Percentiles rank a stretch among this genome's conserved stretches.
These are phyloP conservation scores for Colaptes auratus DNA, from an alignment of 2,113 vertebrate species.

Conservation along the genomic window DNA sequence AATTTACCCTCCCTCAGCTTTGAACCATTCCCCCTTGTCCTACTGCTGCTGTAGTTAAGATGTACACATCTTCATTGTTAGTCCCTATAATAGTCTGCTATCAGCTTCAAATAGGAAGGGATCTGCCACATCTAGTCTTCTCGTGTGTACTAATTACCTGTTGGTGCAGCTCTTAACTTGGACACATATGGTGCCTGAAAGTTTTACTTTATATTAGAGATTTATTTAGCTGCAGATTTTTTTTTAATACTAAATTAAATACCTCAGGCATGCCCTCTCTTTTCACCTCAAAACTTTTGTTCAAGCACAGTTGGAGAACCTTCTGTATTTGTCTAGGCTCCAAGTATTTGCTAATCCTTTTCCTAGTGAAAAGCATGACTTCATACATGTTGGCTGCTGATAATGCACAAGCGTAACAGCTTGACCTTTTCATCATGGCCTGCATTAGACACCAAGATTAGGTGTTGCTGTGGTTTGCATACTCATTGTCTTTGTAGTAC, in stretches of 20 bases:
- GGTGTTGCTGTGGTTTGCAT: background rate
- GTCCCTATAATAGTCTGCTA: background rate
- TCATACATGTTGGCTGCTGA: background rate
- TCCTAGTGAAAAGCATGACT: constrained; percentile 28
- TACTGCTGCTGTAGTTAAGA: background rate
- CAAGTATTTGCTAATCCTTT: constrained; percentile 50
- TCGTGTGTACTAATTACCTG: background rate
- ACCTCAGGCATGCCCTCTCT: background rate
- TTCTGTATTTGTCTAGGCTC: constrained; percentile 33
- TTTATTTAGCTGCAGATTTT: background rate
- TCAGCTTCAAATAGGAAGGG: background rate
- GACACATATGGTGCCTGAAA: background rate
- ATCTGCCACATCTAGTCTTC: background rate
- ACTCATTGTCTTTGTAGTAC: background rate
- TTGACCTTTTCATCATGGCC: constrained; percentile 5
- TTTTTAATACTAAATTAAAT: background rate
- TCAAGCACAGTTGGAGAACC: constrained; percentile 1
- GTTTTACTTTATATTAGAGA: background rate
- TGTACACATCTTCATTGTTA: background rate
- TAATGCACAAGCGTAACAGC: constrained; percentile 16
- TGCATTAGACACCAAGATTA: background rate
- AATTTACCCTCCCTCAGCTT: too few species aligned
- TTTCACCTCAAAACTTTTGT: constrained; percentile 18
- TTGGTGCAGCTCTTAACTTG: background rate
- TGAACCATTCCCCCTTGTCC: too few species aligned